phyloP scores from a whole-genome alignment of 2,113 vertebrate genomes.

The Misgurnus mizolepis region DNA sequence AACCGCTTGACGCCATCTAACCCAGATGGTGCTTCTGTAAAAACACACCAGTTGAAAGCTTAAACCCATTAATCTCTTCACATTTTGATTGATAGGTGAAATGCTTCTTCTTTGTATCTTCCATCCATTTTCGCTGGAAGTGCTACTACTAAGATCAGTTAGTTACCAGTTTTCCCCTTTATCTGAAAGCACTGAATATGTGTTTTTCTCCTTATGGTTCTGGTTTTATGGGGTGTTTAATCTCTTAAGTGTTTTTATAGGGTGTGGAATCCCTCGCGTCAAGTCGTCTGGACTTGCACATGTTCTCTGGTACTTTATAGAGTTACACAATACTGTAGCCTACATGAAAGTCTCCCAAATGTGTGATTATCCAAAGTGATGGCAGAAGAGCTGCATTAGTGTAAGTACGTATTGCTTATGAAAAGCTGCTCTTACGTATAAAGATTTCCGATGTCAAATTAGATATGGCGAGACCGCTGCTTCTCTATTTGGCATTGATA shows the following conservation, averaged over 20 bases:
- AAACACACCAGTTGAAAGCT: constrained; percentile 25
- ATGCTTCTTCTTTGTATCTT: background rate
- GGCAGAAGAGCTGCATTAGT: background rate
- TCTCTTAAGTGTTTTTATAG: constrained; percentile 27
- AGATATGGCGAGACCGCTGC: background rate
- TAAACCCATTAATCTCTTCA: constrained; percentile 33
- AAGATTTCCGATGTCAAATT: background rate
- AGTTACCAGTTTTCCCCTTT: background rate
- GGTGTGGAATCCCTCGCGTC: constrained; percentile 16
- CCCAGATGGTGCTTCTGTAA: background rate
- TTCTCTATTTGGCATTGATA: background rate
- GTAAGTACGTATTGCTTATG: background rate
- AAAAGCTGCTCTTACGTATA: background rate
- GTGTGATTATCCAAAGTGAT: constrained; percentile 3
- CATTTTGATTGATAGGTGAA: constrained; percentile 16
- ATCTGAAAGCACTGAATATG: background rate
- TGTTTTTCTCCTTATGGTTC: background rate
- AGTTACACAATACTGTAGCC: background rate
- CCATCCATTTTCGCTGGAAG: background rate
- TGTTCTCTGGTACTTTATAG: background rate
- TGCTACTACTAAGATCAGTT: background rate
- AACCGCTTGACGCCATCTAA: constrained; percentile 5
- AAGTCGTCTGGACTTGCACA: background rate
- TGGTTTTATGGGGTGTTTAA: constrained; percentile 14
- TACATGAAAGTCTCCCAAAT: background rate